Evolutionary conservation across 2,888 invertebrate genomes (phyloP).

Genomic region (Luperina testacea): DNA sequence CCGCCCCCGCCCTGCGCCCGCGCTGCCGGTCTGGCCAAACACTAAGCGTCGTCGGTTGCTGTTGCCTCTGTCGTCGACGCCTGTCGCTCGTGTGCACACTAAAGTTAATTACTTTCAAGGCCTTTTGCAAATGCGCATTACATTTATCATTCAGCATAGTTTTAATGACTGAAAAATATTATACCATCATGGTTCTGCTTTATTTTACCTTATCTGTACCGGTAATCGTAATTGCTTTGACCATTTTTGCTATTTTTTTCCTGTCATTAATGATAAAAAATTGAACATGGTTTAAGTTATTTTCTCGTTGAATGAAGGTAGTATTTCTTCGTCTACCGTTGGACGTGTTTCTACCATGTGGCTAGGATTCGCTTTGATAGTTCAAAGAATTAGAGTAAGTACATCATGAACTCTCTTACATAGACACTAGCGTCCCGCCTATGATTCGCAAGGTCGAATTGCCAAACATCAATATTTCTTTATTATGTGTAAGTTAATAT

Average conservation of each 20-base stretch:
- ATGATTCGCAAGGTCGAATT: neutral
- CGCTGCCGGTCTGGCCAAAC: too few relatives aligned
- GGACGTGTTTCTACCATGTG: slow-evolving; percentile 2
- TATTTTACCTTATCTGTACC: slow-evolving; percentile 33
- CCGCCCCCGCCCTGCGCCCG: too few relatives aligned
- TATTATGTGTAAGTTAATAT: neutral
- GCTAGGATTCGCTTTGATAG: neutral
- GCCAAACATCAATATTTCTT: neutral
- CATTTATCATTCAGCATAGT: slow-evolving; percentile 6
- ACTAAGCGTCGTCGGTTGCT: too few relatives aligned
- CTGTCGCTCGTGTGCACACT: neutral
- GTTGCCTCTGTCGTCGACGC: neutral
- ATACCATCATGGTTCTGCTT: slow-evolving; percentile 22
- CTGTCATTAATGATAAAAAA: slow-evolving; percentile 35
- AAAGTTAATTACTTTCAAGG: slow-evolving; percentile 26
- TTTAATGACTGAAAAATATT: slow-evolving; percentile 28
- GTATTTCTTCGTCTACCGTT: neutral
- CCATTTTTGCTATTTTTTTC: slow-evolving; percentile 31
- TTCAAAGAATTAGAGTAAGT: slow-evolving; percentile 24
- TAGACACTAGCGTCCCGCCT: neutral
- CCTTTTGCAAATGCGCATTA: slow-evolving; percentile 5
- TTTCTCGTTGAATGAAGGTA: slow-evolving; percentile 10
- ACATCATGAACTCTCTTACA: neutral
- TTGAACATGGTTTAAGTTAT: neutral
- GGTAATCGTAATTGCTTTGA: slow-evolving; percentile 40